A percentile compares a stretch with the other conserved stretches of the same genome.
Conservation (phyloP, 2,888 invertebrate genomes). For the Temnothorax unifasciatus region DNA sequence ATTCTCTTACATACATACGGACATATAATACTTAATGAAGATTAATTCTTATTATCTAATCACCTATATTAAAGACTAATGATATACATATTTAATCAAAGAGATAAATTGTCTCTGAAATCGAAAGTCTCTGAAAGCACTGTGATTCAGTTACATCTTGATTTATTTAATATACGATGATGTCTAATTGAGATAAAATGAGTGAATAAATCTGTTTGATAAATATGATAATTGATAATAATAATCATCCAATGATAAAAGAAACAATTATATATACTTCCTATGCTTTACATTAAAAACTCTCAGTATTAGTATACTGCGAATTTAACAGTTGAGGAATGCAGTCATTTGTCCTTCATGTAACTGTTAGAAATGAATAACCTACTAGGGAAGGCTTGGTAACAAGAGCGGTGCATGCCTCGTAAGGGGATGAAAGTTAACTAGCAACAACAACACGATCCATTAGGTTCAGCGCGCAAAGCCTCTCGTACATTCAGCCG, state of each 20-base stretch:
- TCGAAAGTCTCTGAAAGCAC: background rate
- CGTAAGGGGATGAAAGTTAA: conserved; percentile 39
- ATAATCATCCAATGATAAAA: background rate
- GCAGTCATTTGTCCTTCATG: background rate
- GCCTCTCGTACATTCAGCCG: conserved; percentile 8
- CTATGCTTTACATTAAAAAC: background rate
- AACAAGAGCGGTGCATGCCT: background rate
- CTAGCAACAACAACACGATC: conserved; percentile 28
- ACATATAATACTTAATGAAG: background rate
- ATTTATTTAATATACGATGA: background rate
- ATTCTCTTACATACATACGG: conserved; percentile 12
- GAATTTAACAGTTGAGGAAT: background rate
- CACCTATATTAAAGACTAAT: conserved; percentile 8
- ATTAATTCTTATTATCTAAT: conserved; percentile 6
- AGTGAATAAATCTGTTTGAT: background rate
- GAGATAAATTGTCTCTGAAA: background rate
- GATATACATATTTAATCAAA: background rate
- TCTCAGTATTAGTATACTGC: background rate
- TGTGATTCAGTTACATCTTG: background rate
- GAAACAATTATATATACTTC: background rate
- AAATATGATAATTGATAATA: background rate
- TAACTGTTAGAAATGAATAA: conserved; percentile 9
- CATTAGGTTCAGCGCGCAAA: conserved; percentile 27
- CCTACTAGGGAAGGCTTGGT: background rate
- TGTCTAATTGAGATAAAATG: background rate